phyloP scores from a whole-genome alignment of 2,888 invertebrate genomes.

The Philereme vetulata region DNA sequence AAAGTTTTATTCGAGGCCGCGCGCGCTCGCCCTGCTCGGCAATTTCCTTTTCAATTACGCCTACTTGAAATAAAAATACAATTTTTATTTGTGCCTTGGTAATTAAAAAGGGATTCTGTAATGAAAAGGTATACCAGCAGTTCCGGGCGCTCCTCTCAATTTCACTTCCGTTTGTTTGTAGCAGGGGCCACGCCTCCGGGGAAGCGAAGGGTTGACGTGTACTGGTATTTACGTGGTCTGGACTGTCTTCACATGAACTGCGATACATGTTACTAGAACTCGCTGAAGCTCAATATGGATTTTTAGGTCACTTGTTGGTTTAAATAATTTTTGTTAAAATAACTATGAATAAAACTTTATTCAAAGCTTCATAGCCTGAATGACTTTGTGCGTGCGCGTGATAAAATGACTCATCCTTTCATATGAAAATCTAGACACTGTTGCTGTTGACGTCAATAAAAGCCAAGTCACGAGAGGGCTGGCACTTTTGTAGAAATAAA shows the following conservation, averaged over 20 bases:
- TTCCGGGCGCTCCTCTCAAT: slow-evolving; percentile 82
- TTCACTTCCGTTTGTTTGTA: slow-evolving; percentile 82
- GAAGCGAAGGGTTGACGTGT: slow-evolving; percentile 69
- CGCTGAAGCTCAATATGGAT: slow-evolving; percentile 6
- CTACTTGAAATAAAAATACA: slow-evolving; percentile 83
- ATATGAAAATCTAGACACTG: slow-evolving; percentile 13
- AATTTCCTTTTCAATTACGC: slow-evolving; percentile 83
- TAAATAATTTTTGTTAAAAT: slow-evolving; percentile 16
- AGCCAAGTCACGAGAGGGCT: too few species aligned
- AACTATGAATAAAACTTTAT: slow-evolving; percentile 21
- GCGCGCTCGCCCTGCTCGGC: slow-evolving; percentile 68
- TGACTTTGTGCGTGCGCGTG: slow-evolving; percentile 16
- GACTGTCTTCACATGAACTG: slow-evolving; percentile 50
- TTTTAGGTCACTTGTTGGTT: slow-evolving; percentile 9
- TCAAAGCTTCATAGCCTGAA: slow-evolving; percentile 18
- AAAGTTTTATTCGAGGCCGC: slow-evolving; percentile 78
- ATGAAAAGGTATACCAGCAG: slow-evolving; percentile 82
- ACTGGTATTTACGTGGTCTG: slow-evolving; percentile 48
- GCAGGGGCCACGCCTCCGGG: slow-evolving; percentile 73
- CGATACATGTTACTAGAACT: neutral
- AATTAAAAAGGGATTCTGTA: slow-evolving; percentile 84
- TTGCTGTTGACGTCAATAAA: neutral
- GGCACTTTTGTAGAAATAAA: too few species aligned
- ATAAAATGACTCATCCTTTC: slow-evolving; percentile 17
- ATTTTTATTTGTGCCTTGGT: slow-evolving; percentile 81